Evolutionary conservation across 1,140 invertebrate genomes (phyloP).

Genomic region (Cyrtorhinus lividipennis): DNA sequence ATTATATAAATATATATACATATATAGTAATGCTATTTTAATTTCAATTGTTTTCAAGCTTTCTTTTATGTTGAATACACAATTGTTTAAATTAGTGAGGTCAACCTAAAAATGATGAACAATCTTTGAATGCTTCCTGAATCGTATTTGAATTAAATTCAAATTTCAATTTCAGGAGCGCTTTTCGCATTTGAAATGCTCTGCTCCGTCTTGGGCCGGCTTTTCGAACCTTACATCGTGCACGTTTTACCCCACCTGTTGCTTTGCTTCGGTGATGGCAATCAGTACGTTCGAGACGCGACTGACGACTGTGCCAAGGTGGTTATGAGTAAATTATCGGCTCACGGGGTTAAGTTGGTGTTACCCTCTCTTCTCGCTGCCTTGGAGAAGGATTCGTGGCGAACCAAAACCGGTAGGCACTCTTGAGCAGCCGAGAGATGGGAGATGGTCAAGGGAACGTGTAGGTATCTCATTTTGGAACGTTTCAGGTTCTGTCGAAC

Average conservation of each 20-base stretch:
- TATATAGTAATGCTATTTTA: too few relatives aligned
- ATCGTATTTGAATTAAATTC: too few relatives aligned
- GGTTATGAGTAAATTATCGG: conserved; percentile 91
- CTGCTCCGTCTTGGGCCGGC: conserved; percentile 80
- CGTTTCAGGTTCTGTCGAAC: conserved; percentile 71
- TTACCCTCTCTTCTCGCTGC: conserved; percentile 75
- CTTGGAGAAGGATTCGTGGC: conserved; percentile 94
- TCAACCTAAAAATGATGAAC: too few relatives aligned
- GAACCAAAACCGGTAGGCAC: conserved; percentile 81
- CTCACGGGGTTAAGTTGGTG: conserved; percentile 93
- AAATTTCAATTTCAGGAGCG: conserved; percentile 49
- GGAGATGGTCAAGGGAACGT: background rate
- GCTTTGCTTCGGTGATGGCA: conserved; percentile 89
- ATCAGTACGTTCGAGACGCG: conserved; percentile 77
- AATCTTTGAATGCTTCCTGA: too few relatives aligned
- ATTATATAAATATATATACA: too few relatives aligned
- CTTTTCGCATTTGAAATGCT: conserved; percentile 96
- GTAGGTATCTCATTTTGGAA: background rate
- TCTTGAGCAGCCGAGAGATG: conserved; percentile 4
- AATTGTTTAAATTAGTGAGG: too few relatives aligned
- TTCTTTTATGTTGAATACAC: too few relatives aligned
- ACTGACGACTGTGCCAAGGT: conserved; percentile 89
- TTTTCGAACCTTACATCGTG: conserved; percentile 98
- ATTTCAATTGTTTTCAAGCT: too few relatives aligned
- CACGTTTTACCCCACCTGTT: conserved; percentile 90